Percentiles rank a stretch among this genome's conserved stretches.
These are phyloP conservation scores for Myrmophylax atrothorax DNA, from an alignment of 2,113 vertebrate genomes.

Conservation along the genomic window DNA sequence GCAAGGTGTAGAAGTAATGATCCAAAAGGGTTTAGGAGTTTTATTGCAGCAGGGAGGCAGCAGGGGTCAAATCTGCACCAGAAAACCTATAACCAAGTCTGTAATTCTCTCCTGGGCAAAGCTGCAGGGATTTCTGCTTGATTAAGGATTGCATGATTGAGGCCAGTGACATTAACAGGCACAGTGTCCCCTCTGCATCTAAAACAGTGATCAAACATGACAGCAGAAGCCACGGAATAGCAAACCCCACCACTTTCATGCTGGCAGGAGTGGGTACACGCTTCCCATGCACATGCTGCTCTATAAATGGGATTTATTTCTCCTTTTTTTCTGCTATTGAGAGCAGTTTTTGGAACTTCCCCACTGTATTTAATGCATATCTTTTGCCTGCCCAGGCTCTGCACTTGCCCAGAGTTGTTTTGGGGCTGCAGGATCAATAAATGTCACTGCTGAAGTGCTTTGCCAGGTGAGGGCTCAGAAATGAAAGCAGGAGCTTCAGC, in stretches of 20 bases:
- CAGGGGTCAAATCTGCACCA: slow-evolving; percentile 38
- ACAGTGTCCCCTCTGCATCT: slow-evolving; percentile 38
- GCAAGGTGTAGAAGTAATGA: slow-evolving; percentile 29
- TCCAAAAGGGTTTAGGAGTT: slow-evolving; percentile 33
- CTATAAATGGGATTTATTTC: not conserved
- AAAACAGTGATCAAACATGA: not conserved
- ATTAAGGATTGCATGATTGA: slow-evolving; percentile 49
- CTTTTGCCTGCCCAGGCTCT: not conserved
- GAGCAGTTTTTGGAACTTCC: not conserved
- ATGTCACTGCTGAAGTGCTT: slow-evolving; percentile 15
- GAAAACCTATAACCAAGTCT: slow-evolving; percentile 25
- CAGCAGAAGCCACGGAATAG: not conserved
- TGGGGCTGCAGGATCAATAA: slow-evolving; percentile 29
- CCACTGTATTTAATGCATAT: not conserved
- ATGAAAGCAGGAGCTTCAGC: slow-evolving; percentile 32
- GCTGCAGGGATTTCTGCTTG: slow-evolving; percentile 60
- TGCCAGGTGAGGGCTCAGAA: slow-evolving; percentile 22
- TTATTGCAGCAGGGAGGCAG: not conserved
- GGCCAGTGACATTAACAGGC: slow-evolving; percentile 46
- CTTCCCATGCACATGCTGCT: not conserved
- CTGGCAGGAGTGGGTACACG: not conserved
- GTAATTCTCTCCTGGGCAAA: slow-evolving; percentile 28
- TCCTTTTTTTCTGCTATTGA: not conserved
- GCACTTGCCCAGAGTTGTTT: not conserved
- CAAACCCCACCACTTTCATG: not conserved